phyloP scores from a whole-genome alignment of 1,140 invertebrate genomes.

The Oreohelix idahoensis region DNA sequence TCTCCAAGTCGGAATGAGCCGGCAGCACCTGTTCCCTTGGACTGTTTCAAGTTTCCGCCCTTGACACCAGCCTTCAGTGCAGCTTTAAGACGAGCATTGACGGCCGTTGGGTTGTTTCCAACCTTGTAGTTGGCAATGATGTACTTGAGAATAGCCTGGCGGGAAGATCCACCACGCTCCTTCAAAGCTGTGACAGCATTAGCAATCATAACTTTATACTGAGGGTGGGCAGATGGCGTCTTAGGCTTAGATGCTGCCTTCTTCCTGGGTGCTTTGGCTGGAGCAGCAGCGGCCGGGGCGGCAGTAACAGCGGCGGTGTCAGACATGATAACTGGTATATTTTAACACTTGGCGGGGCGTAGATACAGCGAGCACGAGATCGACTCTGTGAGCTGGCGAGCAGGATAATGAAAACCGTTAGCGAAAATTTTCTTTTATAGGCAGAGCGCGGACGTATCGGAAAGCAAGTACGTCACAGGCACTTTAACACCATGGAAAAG shows the following conservation, averaged over 20 bases:
- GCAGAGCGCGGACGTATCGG: not conserved
- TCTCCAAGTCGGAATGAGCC: conserved; percentile 35
- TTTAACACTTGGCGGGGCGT: not conserved
- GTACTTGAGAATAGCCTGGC: conserved; percentile 64
- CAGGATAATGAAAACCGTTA: no score
- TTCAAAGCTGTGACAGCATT: conserved; percentile 20
- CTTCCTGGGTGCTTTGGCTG: conserved; percentile 17
- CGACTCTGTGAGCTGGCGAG: not conserved
- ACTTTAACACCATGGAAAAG: not conserved
- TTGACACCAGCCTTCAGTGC: conserved; percentile 55
- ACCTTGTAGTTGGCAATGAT: conserved; percentile 65
- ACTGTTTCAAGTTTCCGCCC: conserved; percentile 53
- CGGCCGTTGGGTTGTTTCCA: conserved; percentile 48
- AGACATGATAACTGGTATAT: not conserved
- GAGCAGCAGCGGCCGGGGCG: conserved; percentile 35
- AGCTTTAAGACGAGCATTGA: conserved; percentile 46
- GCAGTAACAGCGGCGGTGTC: conserved; percentile 31
- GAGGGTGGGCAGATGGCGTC: conserved; percentile 39
- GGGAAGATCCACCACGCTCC: conserved; percentile 48
- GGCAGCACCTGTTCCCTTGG: conserved; percentile 49
- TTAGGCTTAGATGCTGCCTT: conserved; percentile 41
- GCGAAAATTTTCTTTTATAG: not conserved
- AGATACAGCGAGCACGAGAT: not conserved
- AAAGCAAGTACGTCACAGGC: not conserved
- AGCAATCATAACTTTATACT: conserved; percentile 39